These are phyloP conservation scores for Notoglanidium macrostoma DNA, from an alignment of 2,797 vertebrate genomes.

Conservation along the genomic window DNA sequence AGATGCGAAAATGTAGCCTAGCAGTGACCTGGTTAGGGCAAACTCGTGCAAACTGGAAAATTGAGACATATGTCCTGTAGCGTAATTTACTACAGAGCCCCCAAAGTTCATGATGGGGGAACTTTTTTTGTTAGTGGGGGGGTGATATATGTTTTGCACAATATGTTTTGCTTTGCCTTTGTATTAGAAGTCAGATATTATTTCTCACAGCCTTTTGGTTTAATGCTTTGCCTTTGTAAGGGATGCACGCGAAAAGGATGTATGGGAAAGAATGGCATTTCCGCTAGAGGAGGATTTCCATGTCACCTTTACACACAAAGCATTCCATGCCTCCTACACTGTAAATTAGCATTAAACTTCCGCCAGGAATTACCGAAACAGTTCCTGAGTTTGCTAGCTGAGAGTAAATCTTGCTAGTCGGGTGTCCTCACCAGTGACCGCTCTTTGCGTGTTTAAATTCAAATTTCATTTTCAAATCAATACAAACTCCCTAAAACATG, in stretches of 20 bases:
- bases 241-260: neutral
- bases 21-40: neutral
- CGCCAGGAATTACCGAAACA: neutral
- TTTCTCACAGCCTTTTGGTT: neutral
- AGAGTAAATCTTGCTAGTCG: neutral
- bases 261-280: neutral
- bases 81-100: no score
- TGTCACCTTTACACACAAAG: neutral
- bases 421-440: neutral
- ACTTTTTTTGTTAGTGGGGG: no score
- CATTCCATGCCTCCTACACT: neutral
- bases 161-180: neutral
- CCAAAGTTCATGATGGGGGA: no score
- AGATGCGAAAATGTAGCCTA: no score
- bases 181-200: neutral
- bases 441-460: neutral
- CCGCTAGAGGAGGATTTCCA: constrained; percentile 1
- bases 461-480: neutral
- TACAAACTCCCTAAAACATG: neutral
- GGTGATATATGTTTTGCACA: no score
- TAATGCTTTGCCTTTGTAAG: neutral
- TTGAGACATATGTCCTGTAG: neutral
- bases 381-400: neutral
- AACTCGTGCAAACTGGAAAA: neutral
- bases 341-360: neutral